Percentiles rank a stretch among this genome's conserved stretches.
Evolutionary conservation across 2,888 invertebrate genomes (phyloP).

Genomic region (Zele albiditarsus): DNA sequence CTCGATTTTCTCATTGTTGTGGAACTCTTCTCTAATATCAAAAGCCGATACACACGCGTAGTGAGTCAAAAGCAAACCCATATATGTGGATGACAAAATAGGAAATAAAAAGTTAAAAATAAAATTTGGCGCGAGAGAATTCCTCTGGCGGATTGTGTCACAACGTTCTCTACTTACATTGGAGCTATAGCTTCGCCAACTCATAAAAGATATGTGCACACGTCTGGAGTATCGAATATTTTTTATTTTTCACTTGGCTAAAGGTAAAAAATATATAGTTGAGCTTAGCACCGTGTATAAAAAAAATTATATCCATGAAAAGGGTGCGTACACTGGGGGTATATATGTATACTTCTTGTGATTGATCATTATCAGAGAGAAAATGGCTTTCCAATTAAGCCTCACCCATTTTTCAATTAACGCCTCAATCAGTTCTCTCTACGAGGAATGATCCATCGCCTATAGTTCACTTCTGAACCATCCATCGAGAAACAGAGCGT

Average conservation of each 20-base stretch:
- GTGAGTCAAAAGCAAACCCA: neutral
- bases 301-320: neutral
- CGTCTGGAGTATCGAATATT: conserved; percentile 14
- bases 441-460: conserved; percentile 37
- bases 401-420: conserved; percentile 71
- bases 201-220: conserved; percentile 18
- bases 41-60: conserved; percentile 18
- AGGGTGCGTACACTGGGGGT: neutral
- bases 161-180: conserved; percentile 47
- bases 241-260: neutral
- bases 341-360: neutral
- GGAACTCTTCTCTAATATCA: conserved; percentile 20
- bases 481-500: neutral
- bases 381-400: conserved; percentile 67
- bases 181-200: conserved; percentile 5
- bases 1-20: neutral
- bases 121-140: conserved; percentile 28
- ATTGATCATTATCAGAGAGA: conserved; percentile 55
- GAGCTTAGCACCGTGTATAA: neutral
- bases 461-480: conserved; percentile 6
- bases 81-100: conserved; percentile 7
- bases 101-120: conserved; percentile 8
- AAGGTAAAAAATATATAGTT: neutral
- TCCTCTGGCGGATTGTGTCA: conserved; percentile 14
- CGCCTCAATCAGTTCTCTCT: conserved; percentile 70